Percentiles rank a stretch among this genome's conserved stretches.
Evolutionary conservation across 2,888 invertebrate genomes (phyloP).

Genomic region (Agonopterix alstromeriana): DNA sequence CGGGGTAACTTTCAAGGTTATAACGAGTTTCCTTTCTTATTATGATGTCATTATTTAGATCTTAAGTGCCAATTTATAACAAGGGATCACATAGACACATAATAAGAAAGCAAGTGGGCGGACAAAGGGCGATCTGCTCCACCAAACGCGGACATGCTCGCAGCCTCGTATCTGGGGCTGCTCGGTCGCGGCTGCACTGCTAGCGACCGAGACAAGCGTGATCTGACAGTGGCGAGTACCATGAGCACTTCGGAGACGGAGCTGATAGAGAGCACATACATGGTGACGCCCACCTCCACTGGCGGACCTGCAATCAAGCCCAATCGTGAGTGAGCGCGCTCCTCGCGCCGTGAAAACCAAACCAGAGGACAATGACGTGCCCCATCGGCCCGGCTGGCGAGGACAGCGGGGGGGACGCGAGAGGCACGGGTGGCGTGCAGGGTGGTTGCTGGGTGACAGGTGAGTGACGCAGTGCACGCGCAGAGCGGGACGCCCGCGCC

Average conservation of each 20-base stretch:
- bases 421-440: constrained; percentile 35
- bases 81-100: constrained; percentile 34
- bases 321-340: constrained; percentile 63
- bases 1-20: constrained; percentile 53
- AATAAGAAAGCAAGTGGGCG: constrained; percentile 73
- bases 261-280: constrained; percentile 98
- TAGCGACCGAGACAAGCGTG: constrained; percentile 64
- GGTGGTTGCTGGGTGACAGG: constrained; percentile 1
- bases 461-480: constrained; percentile 8
- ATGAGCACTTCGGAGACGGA: constrained; percentile 99
- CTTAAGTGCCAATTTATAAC: constrained; percentile 7
- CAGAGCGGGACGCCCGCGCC: constrained; percentile 9
- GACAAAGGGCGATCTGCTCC: constrained; percentile 65
- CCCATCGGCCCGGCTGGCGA: constrained; percentile 45
- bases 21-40: constrained; percentile 66
- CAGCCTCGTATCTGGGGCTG: constrained; percentile 76
- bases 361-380: constrained; percentile 60
- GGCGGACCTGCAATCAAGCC: constrained; percentile 92
- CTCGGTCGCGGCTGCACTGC: constrained; percentile 59
- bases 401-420: constrained; percentile 31
- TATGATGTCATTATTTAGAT: constrained; percentile 27
- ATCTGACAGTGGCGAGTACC: constrained; percentile 82
- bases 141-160: constrained; percentile 73
- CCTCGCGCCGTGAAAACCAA: constrained; percentile 63
- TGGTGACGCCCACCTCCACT: constrained; percentile 98